Conservation (phyloP, 2,113 vertebrate genomes). For the Oenanthe oenanthe region DNA sequence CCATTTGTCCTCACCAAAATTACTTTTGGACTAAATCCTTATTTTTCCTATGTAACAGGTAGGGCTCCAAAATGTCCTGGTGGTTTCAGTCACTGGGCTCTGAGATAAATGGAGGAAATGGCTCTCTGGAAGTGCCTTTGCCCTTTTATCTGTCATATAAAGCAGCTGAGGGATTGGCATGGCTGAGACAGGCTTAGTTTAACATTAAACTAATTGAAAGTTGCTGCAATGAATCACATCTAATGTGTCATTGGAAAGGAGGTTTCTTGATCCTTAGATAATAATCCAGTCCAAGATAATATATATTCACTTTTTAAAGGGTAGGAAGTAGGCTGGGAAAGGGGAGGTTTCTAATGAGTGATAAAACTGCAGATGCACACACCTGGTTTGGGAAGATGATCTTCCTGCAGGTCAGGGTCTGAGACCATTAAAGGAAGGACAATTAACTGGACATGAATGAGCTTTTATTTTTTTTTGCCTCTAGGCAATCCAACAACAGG, state of each 20-base stretch:
- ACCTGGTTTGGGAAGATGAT: not conserved
- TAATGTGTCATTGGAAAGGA: not conserved
- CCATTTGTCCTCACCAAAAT: not conserved
- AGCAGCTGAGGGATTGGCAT: not conserved
- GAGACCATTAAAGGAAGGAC: not conserved
- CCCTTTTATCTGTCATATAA: not conserved
- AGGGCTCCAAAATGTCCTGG: not conserved
- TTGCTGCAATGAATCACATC: not conserved
- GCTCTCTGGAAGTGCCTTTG: not conserved
- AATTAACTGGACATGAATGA: not conserved
- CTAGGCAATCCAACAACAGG: not conserved
- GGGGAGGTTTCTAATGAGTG: not conserved
- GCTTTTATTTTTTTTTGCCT: not conserved
- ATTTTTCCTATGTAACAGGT: not conserved
- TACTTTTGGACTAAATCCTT: not conserved
- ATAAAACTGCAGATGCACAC: not conserved
- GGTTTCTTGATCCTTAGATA: not conserved
- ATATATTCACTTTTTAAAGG: not conserved
- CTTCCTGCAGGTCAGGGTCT: not conserved
- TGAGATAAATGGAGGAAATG: not conserved
- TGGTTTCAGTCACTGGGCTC: not conserved
- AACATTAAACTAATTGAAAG: not conserved
- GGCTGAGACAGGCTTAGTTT: not conserved
- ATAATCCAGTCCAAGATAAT: not conserved
- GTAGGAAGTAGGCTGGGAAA: not conserved